Evolutionary conservation across 2,888 invertebrate genomes (phyloP).

Genomic region (Syrista parreyssii): DNA sequence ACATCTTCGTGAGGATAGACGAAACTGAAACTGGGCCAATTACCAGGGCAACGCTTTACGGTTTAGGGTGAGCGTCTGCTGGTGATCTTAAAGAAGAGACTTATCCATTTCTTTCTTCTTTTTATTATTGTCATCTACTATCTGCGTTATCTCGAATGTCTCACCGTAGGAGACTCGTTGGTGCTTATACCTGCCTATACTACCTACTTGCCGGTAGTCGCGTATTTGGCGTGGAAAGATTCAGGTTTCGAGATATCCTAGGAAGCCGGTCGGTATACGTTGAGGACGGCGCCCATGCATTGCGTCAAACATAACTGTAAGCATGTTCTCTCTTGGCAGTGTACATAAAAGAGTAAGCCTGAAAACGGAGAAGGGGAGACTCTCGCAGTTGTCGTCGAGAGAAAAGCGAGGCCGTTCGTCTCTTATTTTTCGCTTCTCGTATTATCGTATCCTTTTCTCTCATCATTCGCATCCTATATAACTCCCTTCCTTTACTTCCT

Average conservation of each 20-base stretch:
- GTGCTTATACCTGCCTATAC: not conserved
- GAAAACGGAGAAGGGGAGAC: not conserved
- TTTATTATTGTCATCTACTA: not conserved
- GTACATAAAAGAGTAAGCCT: constrained; percentile 10
- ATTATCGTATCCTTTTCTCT: not conserved
- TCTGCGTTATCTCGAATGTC: not conserved
- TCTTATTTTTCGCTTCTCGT: not conserved
- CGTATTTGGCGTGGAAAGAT: constrained; percentile 38
- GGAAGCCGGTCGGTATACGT: constrained; percentile 6
- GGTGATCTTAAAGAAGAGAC: not conserved
- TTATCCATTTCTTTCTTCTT: not conserved
- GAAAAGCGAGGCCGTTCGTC: constrained; percentile 1
- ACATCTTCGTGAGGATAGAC: not conserved
- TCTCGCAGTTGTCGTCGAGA: not conserved
- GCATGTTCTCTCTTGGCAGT: not conserved
- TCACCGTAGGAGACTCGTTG: not conserved
- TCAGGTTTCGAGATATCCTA: constrained; percentile 31
- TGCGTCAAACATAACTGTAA: constrained; percentile 40
- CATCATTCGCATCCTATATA: not conserved
- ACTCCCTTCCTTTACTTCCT: not conserved
- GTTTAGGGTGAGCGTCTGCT: not conserved
- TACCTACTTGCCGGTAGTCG: not conserved
- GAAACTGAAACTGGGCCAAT: not conserved
- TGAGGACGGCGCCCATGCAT: constrained; percentile 15
- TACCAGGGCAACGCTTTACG: not conserved